phyloP scores from a whole-genome alignment of 2,113 vertebrate genomes.

The Eleginops maclovinus region DNA sequence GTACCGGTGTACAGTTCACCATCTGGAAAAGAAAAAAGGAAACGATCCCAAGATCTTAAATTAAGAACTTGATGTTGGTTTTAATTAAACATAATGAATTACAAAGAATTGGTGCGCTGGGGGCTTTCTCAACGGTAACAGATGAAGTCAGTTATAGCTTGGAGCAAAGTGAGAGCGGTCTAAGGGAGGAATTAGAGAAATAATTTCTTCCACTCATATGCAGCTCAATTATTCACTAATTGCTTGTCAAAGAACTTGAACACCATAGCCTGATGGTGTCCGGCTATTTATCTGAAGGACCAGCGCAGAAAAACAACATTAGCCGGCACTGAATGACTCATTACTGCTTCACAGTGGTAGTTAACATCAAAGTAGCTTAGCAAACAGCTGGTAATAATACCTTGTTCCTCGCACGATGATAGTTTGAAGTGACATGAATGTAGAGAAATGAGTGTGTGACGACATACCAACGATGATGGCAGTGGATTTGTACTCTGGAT shows the following conservation, averaged over 20 bases:
- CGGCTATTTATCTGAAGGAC: slow-evolving; percentile 45
- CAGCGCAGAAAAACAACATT: slow-evolving; percentile 47
- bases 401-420: background rate
- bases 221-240: slow-evolving; percentile 60
- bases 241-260: slow-evolving; percentile 62
- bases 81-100: slow-evolving; percentile 18
- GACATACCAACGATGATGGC: slow-evolving; percentile 94
- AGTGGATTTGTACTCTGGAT: slow-evolving; percentile 95
- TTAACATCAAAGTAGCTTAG: slow-evolving; percentile 27
- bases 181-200: slow-evolving; percentile 34
- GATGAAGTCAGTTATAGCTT: background rate
- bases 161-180: slow-evolving; percentile 11
- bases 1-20: slow-evolving; percentile 95
- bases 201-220: slow-evolving; percentile 36
- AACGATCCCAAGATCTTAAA: background rate
- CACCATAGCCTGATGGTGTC: slow-evolving; percentile 50
- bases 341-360: slow-evolving; percentile 52
- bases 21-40: slow-evolving; percentile 82
- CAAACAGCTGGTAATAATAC: slow-evolving; percentile 34
- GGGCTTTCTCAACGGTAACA: background rate
- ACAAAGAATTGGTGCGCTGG: slow-evolving; percentile 6
- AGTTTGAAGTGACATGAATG: background rate
- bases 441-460: background rate
- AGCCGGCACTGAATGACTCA: slow-evolving; percentile 54
- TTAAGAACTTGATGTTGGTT: background rate